Percentiles rank a stretch among this genome's conserved stretches.
Evolutionary conservation across 1,140 invertebrate species (phyloP).

Genomic region (Monomorium pharaonis): DNA sequence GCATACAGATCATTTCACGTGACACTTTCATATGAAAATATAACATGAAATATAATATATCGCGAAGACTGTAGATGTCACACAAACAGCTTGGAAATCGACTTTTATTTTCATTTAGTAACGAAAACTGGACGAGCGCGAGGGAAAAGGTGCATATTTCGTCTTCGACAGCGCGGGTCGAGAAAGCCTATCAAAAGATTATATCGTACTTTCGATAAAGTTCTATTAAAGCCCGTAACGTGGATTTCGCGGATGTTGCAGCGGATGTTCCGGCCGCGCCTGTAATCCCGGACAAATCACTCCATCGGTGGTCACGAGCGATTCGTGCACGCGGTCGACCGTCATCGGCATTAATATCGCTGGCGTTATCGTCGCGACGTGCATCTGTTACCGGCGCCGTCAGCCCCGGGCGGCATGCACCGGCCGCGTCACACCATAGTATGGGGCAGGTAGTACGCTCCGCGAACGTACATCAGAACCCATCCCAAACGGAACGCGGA

Average conservation of each 20-base stretch:
- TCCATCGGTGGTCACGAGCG: slow-evolving; percentile 30
- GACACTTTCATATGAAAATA: not conserved
- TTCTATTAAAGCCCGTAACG: not conserved
- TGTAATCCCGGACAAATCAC: slow-evolving; percentile 22
- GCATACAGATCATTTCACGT: not conserved
- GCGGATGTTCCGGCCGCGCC: not conserved
- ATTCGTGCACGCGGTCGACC: slow-evolving; percentile 20
- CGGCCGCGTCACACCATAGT: not conserved
- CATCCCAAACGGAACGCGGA: slow-evolving; percentile 57
- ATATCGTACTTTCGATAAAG: not conserved
- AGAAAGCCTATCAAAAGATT: not conserved
- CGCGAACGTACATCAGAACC: slow-evolving; percentile 58
- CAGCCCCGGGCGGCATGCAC: slow-evolving; percentile 31
- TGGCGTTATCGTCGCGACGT: slow-evolving; percentile 55
- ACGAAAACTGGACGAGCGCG: not conserved
- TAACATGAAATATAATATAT: too few species aligned
- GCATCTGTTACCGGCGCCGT: slow-evolving; percentile 65
- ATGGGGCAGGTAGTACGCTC: slow-evolving; percentile 43
- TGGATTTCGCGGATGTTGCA: not conserved
- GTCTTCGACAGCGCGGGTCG: not conserved
- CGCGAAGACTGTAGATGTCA: too few species aligned
- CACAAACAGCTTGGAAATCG: not conserved
- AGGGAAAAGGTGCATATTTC: not conserved
- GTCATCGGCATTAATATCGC: slow-evolving; percentile 61
- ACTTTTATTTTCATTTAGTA: not conserved